phyloP scores from a whole-genome alignment of 2,888 invertebrate genomes.

The Calliopum simillimum region DNA sequence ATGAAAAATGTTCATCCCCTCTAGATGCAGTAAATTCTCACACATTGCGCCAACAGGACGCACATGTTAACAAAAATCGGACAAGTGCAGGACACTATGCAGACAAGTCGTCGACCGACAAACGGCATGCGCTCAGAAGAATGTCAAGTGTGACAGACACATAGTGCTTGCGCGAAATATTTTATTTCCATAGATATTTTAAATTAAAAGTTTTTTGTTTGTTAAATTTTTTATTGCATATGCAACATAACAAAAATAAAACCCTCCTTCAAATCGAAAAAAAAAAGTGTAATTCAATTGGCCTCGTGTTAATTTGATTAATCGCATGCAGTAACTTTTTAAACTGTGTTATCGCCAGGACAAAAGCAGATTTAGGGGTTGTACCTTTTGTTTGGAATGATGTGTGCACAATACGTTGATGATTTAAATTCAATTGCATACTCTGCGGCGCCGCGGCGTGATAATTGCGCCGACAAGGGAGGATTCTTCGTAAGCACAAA shows the following conservation, averaged over 20 bases:
- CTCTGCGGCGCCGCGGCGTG: slow-evolving; percentile 10
- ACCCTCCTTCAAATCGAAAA: background rate
- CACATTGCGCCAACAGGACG: background rate
- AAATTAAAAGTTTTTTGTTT: background rate
- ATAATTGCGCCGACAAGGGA: slow-evolving; percentile 5
- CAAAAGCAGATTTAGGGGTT: slow-evolving; percentile 47
- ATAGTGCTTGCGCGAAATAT: background rate
- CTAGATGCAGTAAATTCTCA: too few relatives aligned
- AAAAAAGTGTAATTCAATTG: background rate
- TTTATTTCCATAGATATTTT: background rate
- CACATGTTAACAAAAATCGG: slow-evolving; percentile 13
- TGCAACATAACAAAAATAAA: background rate
- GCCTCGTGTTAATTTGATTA: slow-evolving; percentile 47
- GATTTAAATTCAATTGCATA: slow-evolving; percentile 27
- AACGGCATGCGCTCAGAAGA: background rate
- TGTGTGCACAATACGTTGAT: slow-evolving; percentile 2
- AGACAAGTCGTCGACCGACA: background rate
- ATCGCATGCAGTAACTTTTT: slow-evolving; percentile 35
- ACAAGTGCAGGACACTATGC: slow-evolving; percentile 10
- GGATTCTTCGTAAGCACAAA: background rate
- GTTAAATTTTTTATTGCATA: background rate
- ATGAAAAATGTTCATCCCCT: too few relatives aligned
- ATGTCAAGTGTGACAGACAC: slow-evolving; percentile 24
- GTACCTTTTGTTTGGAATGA: slow-evolving; percentile 6
- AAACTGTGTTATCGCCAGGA: slow-evolving; percentile 34